phyloP scores from a whole-genome alignment of 1,140 invertebrate genomes.

The Camponotus floridanus region DNA sequence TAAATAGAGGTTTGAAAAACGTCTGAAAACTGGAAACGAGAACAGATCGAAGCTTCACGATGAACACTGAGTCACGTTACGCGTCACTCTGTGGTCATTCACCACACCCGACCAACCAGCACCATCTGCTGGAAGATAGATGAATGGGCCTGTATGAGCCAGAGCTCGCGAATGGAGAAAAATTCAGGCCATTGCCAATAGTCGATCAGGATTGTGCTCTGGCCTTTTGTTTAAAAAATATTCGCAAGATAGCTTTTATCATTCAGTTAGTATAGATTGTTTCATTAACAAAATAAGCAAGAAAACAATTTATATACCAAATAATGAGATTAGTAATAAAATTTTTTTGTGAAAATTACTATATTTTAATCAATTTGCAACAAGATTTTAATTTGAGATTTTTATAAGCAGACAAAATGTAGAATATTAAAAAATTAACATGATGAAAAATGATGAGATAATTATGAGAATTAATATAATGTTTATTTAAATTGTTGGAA shows the following conservation, averaged over 20 bases:
- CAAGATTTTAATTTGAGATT: conserved; percentile 1
- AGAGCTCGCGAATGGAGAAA: background rate
- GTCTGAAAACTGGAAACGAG: background rate
- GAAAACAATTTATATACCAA: no score
- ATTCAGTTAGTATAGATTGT: background rate
- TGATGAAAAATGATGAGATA: background rate
- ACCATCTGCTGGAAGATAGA: conserved; percentile 58
- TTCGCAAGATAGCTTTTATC: background rate
- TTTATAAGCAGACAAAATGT: background rate
- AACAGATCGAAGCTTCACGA: conserved; percentile 32
- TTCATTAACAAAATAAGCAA: no score
- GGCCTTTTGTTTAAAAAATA: background rate
- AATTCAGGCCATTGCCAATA: conserved; percentile 22
- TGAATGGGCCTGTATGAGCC: background rate
- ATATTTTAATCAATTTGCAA: background rate
- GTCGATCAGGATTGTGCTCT: conserved; percentile 14
- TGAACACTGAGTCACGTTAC: conserved; percentile 73
- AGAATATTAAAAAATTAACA: background rate
- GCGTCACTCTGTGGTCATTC: conserved; percentile 75
- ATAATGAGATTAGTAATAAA: no score
- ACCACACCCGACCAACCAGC: conserved; percentile 73
- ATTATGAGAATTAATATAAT: conserved; percentile 5
- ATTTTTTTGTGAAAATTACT: no score
- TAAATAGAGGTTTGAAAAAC: conserved; percentile 3
- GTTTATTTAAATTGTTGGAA: background rate